These are phyloP conservation scores for Augiades crinisus DNA, from an alignment of 2,888 invertebrate species.

Conservation along the genomic window DNA sequence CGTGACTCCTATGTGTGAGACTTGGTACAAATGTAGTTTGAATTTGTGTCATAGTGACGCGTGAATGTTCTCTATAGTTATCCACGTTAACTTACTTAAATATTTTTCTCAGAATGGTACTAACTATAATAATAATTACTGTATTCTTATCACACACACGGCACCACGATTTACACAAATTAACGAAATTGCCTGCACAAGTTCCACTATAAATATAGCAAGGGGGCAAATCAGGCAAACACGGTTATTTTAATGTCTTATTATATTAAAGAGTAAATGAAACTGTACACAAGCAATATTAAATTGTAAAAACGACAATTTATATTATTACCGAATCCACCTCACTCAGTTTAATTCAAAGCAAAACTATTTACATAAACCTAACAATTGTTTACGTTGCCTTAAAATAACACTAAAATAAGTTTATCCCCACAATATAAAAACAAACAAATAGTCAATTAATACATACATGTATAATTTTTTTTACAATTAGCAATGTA, in stretches of 20 bases:
- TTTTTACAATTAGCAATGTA: slow-evolving; percentile 52
- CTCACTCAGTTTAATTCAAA: slow-evolving; percentile 42
- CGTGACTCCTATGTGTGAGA: neutral
- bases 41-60: neutral
- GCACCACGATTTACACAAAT: neutral
- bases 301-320: slow-evolving; percentile 35
- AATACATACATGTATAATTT: slow-evolving; percentile 49
- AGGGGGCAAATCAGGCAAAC: slow-evolving; percentile 3
- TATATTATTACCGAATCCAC: slow-evolving; percentile 45
- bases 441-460: slow-evolving; percentile 45
- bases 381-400: slow-evolving; percentile 54
- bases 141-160: neutral
- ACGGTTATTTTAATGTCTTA: slow-evolving; percentile 13
- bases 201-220: neutral
- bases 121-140: no score
- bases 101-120: no score
- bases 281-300: slow-evolving; percentile 34
- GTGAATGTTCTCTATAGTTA: no score
- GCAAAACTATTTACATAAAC: slow-evolving; percentile 73
- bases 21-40: neutral
- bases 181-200: neutral
- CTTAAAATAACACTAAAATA: slow-evolving; percentile 48
- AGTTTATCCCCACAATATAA: slow-evolving; percentile 45
- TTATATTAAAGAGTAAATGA: slow-evolving; percentile 20
- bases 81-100: no score